Percentiles rank a stretch among this genome's conserved stretches.
Conservation (phyloP, 2,888 invertebrate species). For the Adelphocoris suturalis region DNA sequence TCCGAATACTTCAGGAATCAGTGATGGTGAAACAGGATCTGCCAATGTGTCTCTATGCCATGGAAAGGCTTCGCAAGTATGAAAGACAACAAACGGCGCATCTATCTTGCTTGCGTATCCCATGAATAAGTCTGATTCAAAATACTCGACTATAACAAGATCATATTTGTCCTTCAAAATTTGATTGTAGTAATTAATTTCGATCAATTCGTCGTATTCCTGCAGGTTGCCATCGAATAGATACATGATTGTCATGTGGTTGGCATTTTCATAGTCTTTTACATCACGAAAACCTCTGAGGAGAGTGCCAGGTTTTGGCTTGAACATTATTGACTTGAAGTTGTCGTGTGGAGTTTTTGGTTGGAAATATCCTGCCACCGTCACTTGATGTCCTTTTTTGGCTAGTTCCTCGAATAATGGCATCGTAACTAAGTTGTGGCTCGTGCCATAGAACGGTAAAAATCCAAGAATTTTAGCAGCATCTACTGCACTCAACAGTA, state of each 20-base stretch:
- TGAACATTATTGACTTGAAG: conserved; percentile 35
- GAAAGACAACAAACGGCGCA: conserved; percentile 82
- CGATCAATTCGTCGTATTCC: conserved; percentile 45
- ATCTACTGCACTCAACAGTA: not conserved
- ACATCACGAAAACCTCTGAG: conserved; percentile 20
- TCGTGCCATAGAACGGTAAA: conserved; percentile 62
- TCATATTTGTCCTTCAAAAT: conserved; percentile 80
- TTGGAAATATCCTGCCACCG: conserved; percentile 68
- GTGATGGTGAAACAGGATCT: conserved; percentile 81
- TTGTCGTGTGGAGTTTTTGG: conserved; percentile 56
- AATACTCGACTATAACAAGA: conserved; percentile 85
- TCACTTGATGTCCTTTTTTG: conserved; percentile 68
- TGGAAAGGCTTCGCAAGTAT: conserved; percentile 83
- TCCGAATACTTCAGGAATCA: conserved; percentile 22
- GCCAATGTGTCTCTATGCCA: conserved; percentile 83
- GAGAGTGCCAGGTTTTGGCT: not conserved
- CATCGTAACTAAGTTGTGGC: conserved; percentile 59
- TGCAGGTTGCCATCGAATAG: not conserved
- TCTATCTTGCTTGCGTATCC: conserved; percentile 83
- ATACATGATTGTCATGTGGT: conserved; percentile 44
- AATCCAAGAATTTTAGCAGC: conserved; percentile 61
- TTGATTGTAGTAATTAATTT: conserved; percentile 29
- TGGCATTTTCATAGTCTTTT: not conserved
- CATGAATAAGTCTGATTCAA: conserved; percentile 86
- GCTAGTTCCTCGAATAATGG: conserved; percentile 69